These are phyloP conservation scores for Pedionomus torquatus DNA, from an alignment of 2,113 vertebrate species.

Conservation along the genomic window DNA sequence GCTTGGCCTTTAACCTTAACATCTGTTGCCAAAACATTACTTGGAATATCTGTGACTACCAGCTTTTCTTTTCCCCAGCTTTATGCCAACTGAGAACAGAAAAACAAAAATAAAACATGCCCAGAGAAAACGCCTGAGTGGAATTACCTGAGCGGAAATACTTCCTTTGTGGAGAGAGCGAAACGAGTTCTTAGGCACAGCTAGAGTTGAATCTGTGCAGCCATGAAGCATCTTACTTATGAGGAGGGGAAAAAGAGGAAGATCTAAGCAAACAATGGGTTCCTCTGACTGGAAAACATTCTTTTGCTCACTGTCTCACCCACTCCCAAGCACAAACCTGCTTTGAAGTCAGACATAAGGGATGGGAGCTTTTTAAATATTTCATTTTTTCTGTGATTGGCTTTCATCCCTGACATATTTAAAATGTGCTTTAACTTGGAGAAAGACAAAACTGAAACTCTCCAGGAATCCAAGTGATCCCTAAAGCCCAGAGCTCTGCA, in stretches of 20 bases:
- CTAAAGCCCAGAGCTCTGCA: conserved; percentile 74
- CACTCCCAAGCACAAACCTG: conserved; percentile 69
- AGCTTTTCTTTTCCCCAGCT: neutral
- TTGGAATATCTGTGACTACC: conserved; percentile 20
- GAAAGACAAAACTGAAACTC: conserved; percentile 58
- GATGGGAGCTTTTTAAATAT: conserved; percentile 59
- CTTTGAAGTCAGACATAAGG: conserved; percentile 66
- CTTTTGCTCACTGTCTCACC: conserved; percentile 59
- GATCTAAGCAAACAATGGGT: neutral
- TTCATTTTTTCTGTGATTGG: conserved; percentile 60
- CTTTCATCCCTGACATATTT: conserved; percentile 71
- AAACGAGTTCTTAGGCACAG: neutral
- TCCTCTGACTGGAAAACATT: conserved; percentile 36
- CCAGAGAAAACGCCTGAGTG: neutral
- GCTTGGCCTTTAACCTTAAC: conserved; percentile 86
- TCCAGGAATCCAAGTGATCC: conserved; percentile 71
- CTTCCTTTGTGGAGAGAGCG: neutral
- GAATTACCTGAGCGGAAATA: neutral
- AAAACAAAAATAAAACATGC: conserved; percentile 9
- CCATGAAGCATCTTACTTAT: neutral
- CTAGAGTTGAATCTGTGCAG: neutral
- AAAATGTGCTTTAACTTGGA: conserved; percentile 64
- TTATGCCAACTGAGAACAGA: conserved; percentile 13
- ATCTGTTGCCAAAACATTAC: conserved; percentile 82
- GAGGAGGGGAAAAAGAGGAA: neutral